phyloP scores from a whole-genome alignment of 2,113 vertebrate species.

The Halcyon malimbica region DNA sequence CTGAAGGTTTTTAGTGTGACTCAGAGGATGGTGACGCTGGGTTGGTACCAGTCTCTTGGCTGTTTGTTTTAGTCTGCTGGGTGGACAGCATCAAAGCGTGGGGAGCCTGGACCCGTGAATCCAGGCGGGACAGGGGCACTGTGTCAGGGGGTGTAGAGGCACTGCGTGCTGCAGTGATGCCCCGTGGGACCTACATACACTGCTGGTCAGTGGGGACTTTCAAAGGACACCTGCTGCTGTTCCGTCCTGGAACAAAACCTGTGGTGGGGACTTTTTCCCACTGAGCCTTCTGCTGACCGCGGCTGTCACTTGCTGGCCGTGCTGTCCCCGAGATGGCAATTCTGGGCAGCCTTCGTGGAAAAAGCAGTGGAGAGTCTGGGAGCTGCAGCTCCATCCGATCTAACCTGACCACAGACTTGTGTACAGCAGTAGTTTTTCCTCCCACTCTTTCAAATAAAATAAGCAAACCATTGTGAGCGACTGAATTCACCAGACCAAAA shows the following conservation, averaged over 20 bases:
- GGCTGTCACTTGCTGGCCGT: neutral
- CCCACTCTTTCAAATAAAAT: neutral
- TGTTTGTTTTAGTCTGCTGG: neutral
- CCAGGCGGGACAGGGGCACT: neutral
- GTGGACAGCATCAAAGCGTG: neutral
- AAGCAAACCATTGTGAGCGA: neutral
- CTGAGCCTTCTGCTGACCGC: accelerated
- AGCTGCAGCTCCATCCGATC: neutral
- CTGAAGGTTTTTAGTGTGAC: accelerated
- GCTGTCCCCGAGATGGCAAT: accelerated
- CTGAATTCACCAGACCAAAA: neutral
- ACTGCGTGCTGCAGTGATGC: neutral
- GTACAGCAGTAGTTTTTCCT: neutral
- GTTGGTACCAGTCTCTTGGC: neutral
- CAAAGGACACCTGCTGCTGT: accelerated
- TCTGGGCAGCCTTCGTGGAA: neutral
- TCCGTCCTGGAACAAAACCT: neutral
- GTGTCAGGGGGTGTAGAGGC: accelerated
- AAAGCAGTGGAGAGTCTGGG: neutral
- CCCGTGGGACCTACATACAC: accelerated
- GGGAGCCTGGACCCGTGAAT: neutral
- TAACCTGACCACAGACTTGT: neutral
- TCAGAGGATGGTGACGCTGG: neutral
- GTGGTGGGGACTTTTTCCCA: neutral
- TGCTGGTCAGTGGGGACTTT: neutral